Evolutionary conservation across 2,888 invertebrate genomes (phyloP).

Genomic region (Melieria crassipennis): DNA sequence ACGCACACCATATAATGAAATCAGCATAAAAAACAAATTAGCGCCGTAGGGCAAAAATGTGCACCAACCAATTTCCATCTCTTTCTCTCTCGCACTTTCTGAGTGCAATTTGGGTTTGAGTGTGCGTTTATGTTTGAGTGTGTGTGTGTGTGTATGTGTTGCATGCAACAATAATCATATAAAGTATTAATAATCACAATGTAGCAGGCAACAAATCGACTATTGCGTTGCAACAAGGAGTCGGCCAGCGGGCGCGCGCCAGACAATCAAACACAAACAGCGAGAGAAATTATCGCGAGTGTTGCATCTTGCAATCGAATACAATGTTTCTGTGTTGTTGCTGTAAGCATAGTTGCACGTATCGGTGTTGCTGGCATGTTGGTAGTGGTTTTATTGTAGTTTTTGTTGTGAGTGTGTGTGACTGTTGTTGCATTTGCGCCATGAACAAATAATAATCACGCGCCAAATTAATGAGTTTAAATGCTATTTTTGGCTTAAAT

Average conservation of each 20-base stretch:
- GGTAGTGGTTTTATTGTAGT: not conserved
- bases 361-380: not conserved
- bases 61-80: too few relatives aligned
- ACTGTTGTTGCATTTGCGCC: conserved; percentile 27
- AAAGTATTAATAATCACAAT: conserved; percentile 22
- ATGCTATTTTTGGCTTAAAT: conserved; percentile 60
- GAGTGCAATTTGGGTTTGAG: not conserved
- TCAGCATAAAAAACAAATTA: conserved; percentile 45
- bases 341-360: not conserved
- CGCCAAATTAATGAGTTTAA: conserved; percentile 63
- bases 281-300: conserved; percentile 11
- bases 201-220: not conserved
- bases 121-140: not conserved
- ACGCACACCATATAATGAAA: not conserved
- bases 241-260: not conserved
- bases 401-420: not conserved
- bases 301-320: conserved; percentile 1
- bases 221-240: conserved; percentile 5
- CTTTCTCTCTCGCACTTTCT: too few relatives aligned
- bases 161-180: conserved; percentile 5
- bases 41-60: conserved; percentile 41
- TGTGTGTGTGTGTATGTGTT: not conserved
- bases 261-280: not conserved
- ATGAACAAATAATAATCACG: conserved; percentile 59
- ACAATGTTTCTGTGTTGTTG: too few relatives aligned